Evolutionary conservation across 2,113 vertebrate species (phyloP), one percentile per base, ranked within the genome.

Genomic region (Ammospiza caudacuta): DNA sequence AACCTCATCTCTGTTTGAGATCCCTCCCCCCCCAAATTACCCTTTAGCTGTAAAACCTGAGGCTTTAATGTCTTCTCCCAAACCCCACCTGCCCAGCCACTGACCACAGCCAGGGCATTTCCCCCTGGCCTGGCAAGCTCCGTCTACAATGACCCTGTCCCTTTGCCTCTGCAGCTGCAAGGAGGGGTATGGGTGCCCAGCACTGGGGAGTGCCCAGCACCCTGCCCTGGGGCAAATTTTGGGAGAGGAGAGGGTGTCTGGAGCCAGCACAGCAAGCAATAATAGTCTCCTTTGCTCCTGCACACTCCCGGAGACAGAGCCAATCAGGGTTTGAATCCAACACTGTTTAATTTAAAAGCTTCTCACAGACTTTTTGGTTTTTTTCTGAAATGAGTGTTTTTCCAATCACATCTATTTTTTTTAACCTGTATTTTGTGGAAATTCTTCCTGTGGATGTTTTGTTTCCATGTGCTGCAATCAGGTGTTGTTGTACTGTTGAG

Each of bases 291-390:
- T 68, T 62, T 28, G 27, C 63, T 92, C 69, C 55, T 1, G 8
- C 88, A 92, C 83, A 44, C 66, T 96, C 85, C 77, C 2, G 31
- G 91, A 94, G 87, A 66, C 69, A 37, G 83, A 94, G 79, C 87
- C 0, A 9, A 90, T 96, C 95, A 94, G 94, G 96, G 81, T 93
- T 96, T 96, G 59, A 89, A 87, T 96, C 85, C 47, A 1, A 86
- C 57, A 92, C 77, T 93, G 88, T 89, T 89, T 95, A 96, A 95
- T 95, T 95, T 96, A 95, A 94, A 95, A 64, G 47, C 88, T 96
- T 94, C 72, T 95, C 46, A 72, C 66, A 91, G 85, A 90, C 78
- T 47, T 29, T 41, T 77, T 59, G 6, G 3, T 16, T 35, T 35
- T 59, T 54, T 51, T 67, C 83, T 46, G 74, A 76, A 94, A 91